phyloP scores from a whole-genome alignment of 2,888 invertebrate genomes.

The Psococerastis gibbosa region DNA sequence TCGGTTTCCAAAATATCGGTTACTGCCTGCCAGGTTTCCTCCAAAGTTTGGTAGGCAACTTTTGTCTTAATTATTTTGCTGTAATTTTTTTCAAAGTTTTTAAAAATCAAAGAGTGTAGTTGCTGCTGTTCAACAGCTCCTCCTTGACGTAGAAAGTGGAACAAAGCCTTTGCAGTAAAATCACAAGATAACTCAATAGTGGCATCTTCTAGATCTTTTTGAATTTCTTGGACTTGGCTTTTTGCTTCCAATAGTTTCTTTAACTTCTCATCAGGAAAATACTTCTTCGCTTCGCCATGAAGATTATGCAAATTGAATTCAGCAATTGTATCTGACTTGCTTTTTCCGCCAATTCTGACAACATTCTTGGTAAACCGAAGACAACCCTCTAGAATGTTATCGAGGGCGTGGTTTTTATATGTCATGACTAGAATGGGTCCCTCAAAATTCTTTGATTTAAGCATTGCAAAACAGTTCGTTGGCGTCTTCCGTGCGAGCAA shows the following conservation, averaged over 20 bases:
- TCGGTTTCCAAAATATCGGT: not conserved
- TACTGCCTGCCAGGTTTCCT: not conserved
- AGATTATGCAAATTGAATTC: not conserved
- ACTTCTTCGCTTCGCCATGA: not conserved
- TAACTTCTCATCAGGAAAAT: not conserved
- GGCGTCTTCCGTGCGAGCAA: too few relatives aligned
- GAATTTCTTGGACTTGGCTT: not conserved
- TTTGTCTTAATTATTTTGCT: not conserved
- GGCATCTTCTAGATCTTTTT: not conserved
- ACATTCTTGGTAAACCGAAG: not conserved
- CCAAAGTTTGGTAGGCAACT: too few relatives aligned
- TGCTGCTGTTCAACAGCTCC: not conserved
- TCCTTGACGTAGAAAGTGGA: not conserved
- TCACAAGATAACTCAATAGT: not conserved
- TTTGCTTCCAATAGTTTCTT: not conserved
- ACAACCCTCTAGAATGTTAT: not conserved
- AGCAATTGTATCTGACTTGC: not conserved
- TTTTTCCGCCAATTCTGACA: not conserved
- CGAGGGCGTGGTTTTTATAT: too few relatives aligned
- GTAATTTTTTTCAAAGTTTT: not conserved
- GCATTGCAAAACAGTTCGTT: too few relatives aligned
- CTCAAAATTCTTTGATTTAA: too few relatives aligned
- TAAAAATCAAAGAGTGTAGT: not conserved
- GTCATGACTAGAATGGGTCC: not conserved
- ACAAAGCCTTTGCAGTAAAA: not conserved